Conservation (phyloP, 2,888 invertebrate genomes). For the Iselma pallidipennis region DNA sequence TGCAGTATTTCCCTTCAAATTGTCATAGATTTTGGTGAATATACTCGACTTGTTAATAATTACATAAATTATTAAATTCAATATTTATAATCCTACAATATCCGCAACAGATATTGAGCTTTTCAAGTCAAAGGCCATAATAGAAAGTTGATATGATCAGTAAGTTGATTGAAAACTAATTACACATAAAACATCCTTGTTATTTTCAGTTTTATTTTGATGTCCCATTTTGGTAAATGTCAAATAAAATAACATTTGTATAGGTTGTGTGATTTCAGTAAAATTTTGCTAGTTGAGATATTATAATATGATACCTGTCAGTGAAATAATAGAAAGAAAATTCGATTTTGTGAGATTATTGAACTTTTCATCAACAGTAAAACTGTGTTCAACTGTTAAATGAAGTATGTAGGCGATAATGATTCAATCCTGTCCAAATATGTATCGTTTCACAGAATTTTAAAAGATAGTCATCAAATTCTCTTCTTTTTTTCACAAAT, state of each 20-base stretch:
- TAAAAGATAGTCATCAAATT: no score
- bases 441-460: constrained; percentile 6
- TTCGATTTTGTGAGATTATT: neutral
- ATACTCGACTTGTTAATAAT: neutral
- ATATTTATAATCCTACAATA: neutral
- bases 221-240: neutral
- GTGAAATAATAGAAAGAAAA: no score
- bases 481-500: no score
- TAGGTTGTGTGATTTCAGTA: neutral
- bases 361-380: neutral
- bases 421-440: constrained; percentile 18
- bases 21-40: no score
- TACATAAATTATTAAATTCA: neutral
- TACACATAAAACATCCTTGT: no score
- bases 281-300: no score
- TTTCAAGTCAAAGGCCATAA: constrained; percentile 16
- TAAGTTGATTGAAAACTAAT: constrained; percentile 4
- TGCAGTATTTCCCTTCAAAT: no score
- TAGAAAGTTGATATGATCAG: constrained; percentile 17
- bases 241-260: neutral
- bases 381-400: constrained; percentile 20
- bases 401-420: constrained; percentile 21
- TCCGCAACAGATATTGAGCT: constrained; percentile 5
- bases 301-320: no score
- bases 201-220: no score